These are phyloP conservation scores for Muscicapa striata DNA, from an alignment of 2,797 vertebrate genomes.

Conservation along the genomic window DNA sequence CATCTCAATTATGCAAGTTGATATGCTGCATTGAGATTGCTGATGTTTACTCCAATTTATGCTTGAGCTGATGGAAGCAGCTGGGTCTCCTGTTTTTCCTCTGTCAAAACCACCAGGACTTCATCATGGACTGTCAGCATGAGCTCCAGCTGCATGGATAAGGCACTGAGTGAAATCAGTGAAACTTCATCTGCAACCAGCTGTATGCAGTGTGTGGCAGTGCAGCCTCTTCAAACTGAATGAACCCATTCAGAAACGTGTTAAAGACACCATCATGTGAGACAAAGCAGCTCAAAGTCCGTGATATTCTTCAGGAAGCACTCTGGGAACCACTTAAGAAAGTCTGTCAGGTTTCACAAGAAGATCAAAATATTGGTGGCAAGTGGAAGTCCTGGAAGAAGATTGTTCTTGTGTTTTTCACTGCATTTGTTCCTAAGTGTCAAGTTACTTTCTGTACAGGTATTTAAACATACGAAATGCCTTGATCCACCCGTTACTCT, in stretches of 20 bases:
- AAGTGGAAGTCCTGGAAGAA: neutral
- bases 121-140: neutral
- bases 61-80: neutral
- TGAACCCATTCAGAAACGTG: slow-evolving; percentile 84
- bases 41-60: neutral
- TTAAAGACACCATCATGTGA: slow-evolving; percentile 78
- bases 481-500: neutral
- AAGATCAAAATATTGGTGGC: accelerated
- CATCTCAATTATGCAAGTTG: neutral
- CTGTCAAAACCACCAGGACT: neutral
- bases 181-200: neutral
- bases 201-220: too few species aligned
- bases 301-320: slow-evolving; percentile 78
- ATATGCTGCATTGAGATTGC: neutral
- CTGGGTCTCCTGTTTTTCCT: neutral
- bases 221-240: slow-evolving; percentile 20
- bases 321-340: slow-evolving; percentile 78
- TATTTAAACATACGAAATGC: neutral
- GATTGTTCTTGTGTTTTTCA: neutral
- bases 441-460: neutral
- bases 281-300: slow-evolving; percentile 76
- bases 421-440: neutral
- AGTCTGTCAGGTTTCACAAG: slow-evolving; percentile 47
- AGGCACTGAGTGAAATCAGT: neutral
- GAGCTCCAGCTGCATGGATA: neutral